Base-by-base conservation (phyloP, 2,113 vertebrate genomes). In the Notothenia coriiceps region DNA sequence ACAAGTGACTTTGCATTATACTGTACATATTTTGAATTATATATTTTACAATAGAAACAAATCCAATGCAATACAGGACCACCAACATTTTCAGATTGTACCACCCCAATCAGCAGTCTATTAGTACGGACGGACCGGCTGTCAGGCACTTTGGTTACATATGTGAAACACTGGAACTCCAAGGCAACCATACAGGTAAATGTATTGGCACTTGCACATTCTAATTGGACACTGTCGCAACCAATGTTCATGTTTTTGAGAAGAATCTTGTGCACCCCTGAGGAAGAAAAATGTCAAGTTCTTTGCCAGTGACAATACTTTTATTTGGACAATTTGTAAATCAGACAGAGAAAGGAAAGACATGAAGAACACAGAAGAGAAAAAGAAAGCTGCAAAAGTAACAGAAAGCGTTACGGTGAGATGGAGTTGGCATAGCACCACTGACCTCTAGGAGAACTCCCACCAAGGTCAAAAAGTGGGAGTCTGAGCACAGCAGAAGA, bases 341-440 rank as follows among this genome's bases (percentile, higher is more conserved):
- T 81, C 74, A 83, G 76, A 85, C 66, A 84, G 69, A 86, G 66
- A 91, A 87, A 91, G 76, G 17, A 81, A 85, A 87, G 55, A 69
- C 46, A 86, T 60, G 60, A 80, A 78, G 63, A 81, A 89, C 77
- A 85, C 35, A 80, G 50, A 70, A 72, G 70, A 85, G 80, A 82
- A 91, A 92, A 77, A 80, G 73, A 83, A 88, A 90, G 90, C 85
- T 84, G 88, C 86, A 81, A 73, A 89, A 81, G 66, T 79, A 84
- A 82, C 54, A 85, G 49, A 76, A 92, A 90, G 90, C 90, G 70
- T 83, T 56, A 85, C 61, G 57, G 88, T 80, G 89, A 86, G 59
- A 93, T 88, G 83, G 59, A 73, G 83, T 82, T 81, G 78, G 79
- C 84, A 51, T 81, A 73, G 91, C 90, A 88, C 83, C 85, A 87